Evolutionary conservation across 1,140 invertebrate genomes (phyloP).

Genomic region (Zaprionus ornatus): DNA sequence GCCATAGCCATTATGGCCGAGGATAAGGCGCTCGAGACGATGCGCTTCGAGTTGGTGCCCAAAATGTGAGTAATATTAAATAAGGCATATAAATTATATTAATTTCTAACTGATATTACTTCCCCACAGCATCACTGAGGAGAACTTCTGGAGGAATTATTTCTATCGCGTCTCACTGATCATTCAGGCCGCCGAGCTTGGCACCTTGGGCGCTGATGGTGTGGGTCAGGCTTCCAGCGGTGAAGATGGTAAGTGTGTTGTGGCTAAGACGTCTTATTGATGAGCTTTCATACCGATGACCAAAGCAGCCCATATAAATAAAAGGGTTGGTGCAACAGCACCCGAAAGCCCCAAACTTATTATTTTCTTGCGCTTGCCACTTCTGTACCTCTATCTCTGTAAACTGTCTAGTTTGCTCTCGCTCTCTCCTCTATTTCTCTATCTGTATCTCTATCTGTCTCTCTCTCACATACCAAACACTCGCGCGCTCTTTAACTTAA

Average conservation of each 20-base stretch:
- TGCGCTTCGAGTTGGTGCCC: constrained; percentile 99
- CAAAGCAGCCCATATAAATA: constrained; percentile 20
- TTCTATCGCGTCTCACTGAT: constrained; percentile 99
- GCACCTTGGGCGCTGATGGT: constrained; percentile 84
- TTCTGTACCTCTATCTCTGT: constrained; percentile 38
- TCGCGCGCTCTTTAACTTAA: constrained; percentile 68
- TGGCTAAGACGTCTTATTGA: background rate
- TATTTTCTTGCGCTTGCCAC: constrained; percentile 47
- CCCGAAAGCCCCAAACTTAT: constrained; percentile 23
- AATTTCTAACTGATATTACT: background rate
- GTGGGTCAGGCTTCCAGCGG: constrained; percentile 83
- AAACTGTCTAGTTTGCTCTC: constrained; percentile 23
- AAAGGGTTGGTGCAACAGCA: constrained; percentile 6
- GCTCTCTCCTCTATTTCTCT: constrained; percentile 21
- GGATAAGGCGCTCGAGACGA: constrained; percentile 97
- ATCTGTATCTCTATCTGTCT: constrained; percentile 36
- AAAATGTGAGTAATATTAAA: constrained; percentile 90
- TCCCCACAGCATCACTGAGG: constrained; percentile 94
- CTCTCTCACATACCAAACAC: constrained; percentile 61
- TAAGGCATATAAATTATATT: background rate
- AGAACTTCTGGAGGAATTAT: constrained; percentile 99
- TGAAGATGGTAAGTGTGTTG: constrained; percentile 80
- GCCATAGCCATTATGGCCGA: constrained; percentile 96
- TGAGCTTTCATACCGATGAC: constrained; percentile 26
- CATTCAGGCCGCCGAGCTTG: constrained; percentile 95